phyloP scores from a whole-genome alignment of 2,113 vertebrate genomes.

The Lethenteron reissneri region DNA sequence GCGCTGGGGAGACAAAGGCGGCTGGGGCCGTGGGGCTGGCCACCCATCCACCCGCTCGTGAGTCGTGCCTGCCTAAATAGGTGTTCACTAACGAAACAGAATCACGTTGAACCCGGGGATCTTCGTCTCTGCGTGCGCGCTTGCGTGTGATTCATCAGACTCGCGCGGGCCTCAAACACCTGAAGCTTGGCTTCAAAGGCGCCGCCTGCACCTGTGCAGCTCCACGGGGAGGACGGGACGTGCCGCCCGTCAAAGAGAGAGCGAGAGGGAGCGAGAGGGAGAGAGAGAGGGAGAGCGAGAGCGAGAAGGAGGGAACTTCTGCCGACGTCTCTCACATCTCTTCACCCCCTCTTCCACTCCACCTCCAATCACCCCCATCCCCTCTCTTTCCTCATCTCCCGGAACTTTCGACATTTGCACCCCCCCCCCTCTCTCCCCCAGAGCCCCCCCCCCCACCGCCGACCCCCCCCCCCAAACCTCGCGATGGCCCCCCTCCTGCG shows the following conservation, averaged over 20 bases:
- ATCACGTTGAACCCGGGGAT: no score
- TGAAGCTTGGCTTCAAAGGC: slow-evolving; percentile 16
- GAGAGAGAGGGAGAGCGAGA: not conserved
- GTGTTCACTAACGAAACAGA: no score
- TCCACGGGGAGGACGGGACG: slow-evolving; percentile 6
- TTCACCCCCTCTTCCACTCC: not conserved
- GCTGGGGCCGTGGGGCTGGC: no score
- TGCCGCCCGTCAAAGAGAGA: slow-evolving; percentile 13
- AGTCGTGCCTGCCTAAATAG: no score
- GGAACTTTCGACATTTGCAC: not conserved
- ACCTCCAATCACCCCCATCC: not conserved
- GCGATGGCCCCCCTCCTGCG: slow-evolving; percentile 11
- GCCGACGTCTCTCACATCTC: not conserved
- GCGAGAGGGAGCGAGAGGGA: slow-evolving; percentile 7
- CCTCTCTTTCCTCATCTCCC: not conserved
- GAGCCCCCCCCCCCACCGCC: not conserved
- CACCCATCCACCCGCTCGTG: no score
- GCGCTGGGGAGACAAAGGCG: no score
- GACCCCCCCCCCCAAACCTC: slow-evolving; percentile 12
- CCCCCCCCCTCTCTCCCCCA: not conserved
- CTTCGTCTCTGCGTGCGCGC: no score
- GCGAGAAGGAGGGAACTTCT: not conserved
- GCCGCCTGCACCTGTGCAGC: slow-evolving; percentile 12
- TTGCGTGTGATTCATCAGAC: no score
- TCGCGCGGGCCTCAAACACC: no score